Evolutionary conservation across 2,888 invertebrate genomes (phyloP).

Genomic region (Drosophila greeni): DNA sequence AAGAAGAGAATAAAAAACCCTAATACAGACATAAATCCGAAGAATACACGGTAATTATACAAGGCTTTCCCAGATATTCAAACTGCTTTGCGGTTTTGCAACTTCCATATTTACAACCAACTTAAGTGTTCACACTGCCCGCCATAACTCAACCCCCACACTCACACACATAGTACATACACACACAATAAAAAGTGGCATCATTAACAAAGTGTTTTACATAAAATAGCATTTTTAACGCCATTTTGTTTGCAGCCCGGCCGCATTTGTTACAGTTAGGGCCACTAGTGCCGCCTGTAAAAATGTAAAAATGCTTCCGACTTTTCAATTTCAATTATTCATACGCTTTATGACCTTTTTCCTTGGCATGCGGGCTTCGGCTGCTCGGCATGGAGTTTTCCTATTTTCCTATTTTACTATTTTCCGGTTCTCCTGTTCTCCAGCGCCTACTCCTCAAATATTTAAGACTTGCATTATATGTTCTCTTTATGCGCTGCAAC

Average conservation of each 20-base stretch:
- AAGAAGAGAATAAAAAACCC: background rate
- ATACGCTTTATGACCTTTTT: conserved; percentile 73
- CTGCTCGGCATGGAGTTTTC: conserved; percentile 6
- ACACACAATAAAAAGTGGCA: conserved; percentile 29
- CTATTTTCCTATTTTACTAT: background rate
- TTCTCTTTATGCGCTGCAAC: conserved; percentile 32
- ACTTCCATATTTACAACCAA: conserved; percentile 1
- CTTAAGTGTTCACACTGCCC: conserved; percentile 19
- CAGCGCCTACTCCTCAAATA: conserved; percentile 66
- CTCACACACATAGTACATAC: too few relatives aligned
- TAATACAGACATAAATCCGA: background rate
- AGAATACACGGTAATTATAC: background rate
- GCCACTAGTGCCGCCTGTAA: conserved; percentile 26
- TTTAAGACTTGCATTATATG: conserved; percentile 65
- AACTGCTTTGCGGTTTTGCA: background rate
- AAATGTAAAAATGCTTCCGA: conserved; percentile 75
- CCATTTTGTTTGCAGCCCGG: conserved; percentile 53
- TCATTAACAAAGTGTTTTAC: conserved; percentile 68
- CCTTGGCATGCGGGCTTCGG: conserved; percentile 52
- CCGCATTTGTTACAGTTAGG: conserved; percentile 42
- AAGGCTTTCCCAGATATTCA: too few relatives aligned
- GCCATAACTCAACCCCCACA: conserved; percentile 17
- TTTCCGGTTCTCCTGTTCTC: background rate
- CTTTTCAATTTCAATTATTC: conserved; percentile 77
- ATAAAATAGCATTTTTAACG: conserved; percentile 68